These are phyloP conservation scores for Elaphurus davidianus DNA, from an alignment of 2,113 vertebrate species.

Conservation along the genomic window DNA sequence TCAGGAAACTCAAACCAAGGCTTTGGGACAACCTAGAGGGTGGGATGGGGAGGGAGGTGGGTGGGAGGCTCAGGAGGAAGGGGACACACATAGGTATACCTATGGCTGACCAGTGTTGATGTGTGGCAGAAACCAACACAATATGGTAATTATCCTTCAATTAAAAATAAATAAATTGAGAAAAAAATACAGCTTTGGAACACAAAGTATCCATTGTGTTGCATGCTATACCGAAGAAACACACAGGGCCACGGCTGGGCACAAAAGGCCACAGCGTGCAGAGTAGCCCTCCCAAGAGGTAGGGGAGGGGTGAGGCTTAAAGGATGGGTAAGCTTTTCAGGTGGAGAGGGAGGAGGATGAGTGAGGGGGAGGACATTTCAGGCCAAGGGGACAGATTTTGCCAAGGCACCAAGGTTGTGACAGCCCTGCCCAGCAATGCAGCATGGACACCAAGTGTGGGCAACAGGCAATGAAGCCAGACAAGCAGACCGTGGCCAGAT, in stretches of 20 bases:
- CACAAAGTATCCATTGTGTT: neutral
- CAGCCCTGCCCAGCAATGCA: neutral
- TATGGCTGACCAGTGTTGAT: neutral
- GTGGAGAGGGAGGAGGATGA: neutral
- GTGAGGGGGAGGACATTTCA: neutral
- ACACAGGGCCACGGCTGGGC: neutral
- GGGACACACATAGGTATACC: neutral
- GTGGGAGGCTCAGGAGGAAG: neutral
- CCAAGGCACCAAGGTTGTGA: neutral
- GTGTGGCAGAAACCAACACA: neutral
- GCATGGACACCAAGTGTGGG: neutral
- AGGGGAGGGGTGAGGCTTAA: neutral
- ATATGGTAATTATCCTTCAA: neutral
- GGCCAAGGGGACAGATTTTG: neutral
- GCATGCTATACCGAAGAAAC: neutral
- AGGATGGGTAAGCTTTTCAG: neutral
- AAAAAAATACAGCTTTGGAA: neutral
- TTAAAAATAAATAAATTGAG: neutral
- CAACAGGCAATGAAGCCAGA: neutral
- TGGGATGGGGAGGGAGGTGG: neutral
- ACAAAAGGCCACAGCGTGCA: neutral
- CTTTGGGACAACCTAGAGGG: neutral
- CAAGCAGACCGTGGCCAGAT: neutral
- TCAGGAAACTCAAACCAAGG: neutral
- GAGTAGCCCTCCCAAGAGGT: neutral